A percentile compares a stretch with the other conserved stretches of the same genome.
Conservation (phyloP, 2,797 vertebrate species). For the Zalophus californianus region DNA sequence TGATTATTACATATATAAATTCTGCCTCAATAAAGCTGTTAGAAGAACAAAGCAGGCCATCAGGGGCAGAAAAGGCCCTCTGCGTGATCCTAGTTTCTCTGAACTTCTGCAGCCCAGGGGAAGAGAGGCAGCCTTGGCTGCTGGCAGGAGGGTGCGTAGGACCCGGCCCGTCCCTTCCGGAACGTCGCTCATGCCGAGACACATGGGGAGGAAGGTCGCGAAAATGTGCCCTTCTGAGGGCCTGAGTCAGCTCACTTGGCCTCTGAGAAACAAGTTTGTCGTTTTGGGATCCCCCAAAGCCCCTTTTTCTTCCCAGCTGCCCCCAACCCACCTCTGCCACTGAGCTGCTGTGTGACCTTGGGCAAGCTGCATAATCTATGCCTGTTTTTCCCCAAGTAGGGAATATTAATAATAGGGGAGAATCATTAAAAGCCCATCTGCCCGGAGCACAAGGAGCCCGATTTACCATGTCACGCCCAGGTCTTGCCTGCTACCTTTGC, state of each 20-base stretch:
- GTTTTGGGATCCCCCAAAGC: background rate
- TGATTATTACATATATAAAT: background rate
- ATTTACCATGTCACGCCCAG: fast-evolving
- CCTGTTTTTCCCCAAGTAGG: background rate
- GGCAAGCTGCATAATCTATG: fast-evolving
- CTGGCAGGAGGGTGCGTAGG: fast-evolving
- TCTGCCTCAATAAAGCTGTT: background rate
- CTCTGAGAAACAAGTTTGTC: background rate
- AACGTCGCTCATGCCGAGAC: fast-evolving
- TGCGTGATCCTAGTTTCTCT: fast-evolving
- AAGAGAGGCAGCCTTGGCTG: background rate
- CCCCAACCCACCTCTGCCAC: background rate
- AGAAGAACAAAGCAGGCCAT: background rate
- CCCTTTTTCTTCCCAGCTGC: background rate
- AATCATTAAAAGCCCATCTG: background rate
- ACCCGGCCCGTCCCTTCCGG: fast-evolving
- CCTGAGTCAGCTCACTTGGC: fast-evolving
- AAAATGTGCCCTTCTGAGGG: fast-evolving
- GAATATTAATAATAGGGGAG: background rate
- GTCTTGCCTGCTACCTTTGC: no score
- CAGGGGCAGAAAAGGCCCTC: background rate
- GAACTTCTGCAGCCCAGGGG: fast-evolving
- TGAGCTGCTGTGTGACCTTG: background rate
- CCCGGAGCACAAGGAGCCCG: fast-evolving
- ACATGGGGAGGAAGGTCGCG: background rate